phyloP scores from a whole-genome alignment of 1,140 invertebrate species.

The Eriocheir sinensis region DNA sequence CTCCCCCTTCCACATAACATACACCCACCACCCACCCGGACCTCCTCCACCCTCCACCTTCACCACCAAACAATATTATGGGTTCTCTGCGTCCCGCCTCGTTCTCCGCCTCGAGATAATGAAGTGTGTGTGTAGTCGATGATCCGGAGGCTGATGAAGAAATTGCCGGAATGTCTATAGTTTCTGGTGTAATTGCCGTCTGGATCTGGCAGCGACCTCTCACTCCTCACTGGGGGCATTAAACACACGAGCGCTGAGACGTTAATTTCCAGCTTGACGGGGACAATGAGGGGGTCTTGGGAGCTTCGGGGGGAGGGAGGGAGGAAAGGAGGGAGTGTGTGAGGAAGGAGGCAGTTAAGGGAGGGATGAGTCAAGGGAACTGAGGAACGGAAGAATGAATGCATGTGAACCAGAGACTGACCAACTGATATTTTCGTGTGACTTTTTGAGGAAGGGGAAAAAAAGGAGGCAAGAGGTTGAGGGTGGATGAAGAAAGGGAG shows the following conservation, averaged over 20 bases:
- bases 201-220: background rate
- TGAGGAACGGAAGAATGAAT: too few species aligned
- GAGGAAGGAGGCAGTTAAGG: too few species aligned
- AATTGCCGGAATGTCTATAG: background rate
- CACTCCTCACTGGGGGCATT: background rate
- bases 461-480: too few species aligned
- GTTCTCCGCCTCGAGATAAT: background rate
- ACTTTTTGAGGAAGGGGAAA: too few species aligned
- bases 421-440: too few species aligned
- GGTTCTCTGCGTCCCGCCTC: background rate
- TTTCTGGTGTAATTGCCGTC: background rate
- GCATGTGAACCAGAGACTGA: too few species aligned
- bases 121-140: conserved; percentile 13
- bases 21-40: background rate
- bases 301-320: background rate
- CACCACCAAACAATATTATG: conserved; percentile 26
- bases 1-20: too few species aligned
- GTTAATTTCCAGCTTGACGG: background rate
- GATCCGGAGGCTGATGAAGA: conserved; percentile 20
- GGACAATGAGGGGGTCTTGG: background rate
- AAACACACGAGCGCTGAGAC: background rate
- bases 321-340: background rate
- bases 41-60: background rate
- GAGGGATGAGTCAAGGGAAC: too few species aligned
- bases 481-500: too few species aligned